Base-by-base conservation (phyloP, 2,797 vertebrate species). In the Geotrypetes seraphini region DNA sequence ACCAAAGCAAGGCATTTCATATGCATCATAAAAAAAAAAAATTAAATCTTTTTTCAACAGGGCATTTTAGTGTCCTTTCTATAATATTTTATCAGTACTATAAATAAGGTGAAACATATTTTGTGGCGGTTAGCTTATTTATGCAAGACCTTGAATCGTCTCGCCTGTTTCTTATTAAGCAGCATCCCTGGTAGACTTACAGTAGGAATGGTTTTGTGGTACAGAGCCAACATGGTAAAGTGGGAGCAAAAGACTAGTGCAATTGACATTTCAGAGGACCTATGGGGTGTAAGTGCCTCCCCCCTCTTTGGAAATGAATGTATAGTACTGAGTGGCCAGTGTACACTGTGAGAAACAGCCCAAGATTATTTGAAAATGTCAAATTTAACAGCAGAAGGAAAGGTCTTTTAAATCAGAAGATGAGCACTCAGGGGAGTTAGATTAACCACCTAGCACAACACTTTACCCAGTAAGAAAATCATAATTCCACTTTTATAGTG, bases 401-500 rank as follows among this genome's bases (percentile, higher is more conserved):
- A 68, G 25, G 65, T 45, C 72, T 69, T 73, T 46, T 37, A 66
- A 71, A 53, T 44, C 60, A 33, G 53, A 45, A 62, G 73, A 73
- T 43, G 69, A 69, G 66, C 69, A 60, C 59, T 58, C 68, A 41
- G 43, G 67, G 60, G 71, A 73, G 53, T 57, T 65, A 67, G 67
- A 71, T 75, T 69, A 72, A 76, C 76, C 67, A 56, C 60, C 40
- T 31, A 63, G 62, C 65, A 71, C 71, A 78, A 70, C 73, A 71
- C 74, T 68, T 69, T 59, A 63, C 73, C 71, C 55, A 71, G 69
- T 60, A 65, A 72, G 68, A 66, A 72, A 69, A 48, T 66, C 59
- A 39, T 66, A 64, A 67, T 70, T 80, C 67, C 70, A 69, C 72
- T 66, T 69, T 79, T 66, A 75, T 63, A 69, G 74, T 71, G 63